Evolutionary conservation across 2,797 vertebrate species (phyloP), one percentile per base, ranked within the genome.

Genomic region (Macroramphosus scolopax): DNA sequence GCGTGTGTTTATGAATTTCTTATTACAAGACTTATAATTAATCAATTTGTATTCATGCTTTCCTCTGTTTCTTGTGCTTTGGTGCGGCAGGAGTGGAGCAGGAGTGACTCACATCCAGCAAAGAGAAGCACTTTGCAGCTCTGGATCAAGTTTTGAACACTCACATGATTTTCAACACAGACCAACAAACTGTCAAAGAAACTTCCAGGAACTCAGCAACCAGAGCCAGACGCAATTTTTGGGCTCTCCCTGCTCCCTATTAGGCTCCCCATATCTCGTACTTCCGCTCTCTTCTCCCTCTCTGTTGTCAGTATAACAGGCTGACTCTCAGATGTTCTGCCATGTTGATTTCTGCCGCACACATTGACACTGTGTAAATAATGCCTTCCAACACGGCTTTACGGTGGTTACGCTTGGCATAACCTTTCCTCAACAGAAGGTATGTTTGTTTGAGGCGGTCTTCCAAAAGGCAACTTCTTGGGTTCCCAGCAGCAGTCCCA

Each of bases 401-500:
- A 35, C 51, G 37, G 44, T 33, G 6, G 18, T 17, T n/a, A 30
- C 5, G 15, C 47, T 67, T 63, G 58, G 60, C 42, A 42, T 57
- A 63, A 75, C 77, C 70, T 75, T 69, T 70, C 48, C 36, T 9
- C 1, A 6, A 61, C 57, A 68, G 56, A 65, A 56, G 45, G 55
- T 22, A 5, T 33, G 38, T 44, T 63, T 60, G 60, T 70, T 72
- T 60, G 67, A 47, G 37, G 42, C 12, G 0, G 18, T 39, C 55
- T 56, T 66, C 56, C 63, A 56, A 70, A 65, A 71, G 42, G 60
- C 35, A 63, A 56, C 26, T 47, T 64, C 58, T 59, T 45, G 26
- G 50, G 38, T 63, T 63, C 54, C 30, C 40, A 47, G 60, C 26
- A 24, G 20, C 24, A 31, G 54, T 32, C 37, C 54, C 17, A n/a